Conservation (phyloP, 2,888 invertebrate species). For the Chymomyza fuscimana region DNA sequence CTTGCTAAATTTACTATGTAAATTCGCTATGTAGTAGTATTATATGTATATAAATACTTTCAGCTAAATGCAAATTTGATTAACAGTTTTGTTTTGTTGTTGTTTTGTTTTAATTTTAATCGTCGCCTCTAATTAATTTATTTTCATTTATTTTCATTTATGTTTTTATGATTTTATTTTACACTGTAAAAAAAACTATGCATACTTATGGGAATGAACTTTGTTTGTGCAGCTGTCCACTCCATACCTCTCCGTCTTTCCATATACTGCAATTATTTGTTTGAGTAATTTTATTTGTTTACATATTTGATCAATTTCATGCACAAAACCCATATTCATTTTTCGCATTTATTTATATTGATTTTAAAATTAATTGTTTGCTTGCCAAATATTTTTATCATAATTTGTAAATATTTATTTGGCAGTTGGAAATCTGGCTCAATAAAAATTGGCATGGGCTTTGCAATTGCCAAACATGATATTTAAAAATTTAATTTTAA, state of each 20-base stretch:
- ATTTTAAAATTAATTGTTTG: slow-evolving; percentile 41
- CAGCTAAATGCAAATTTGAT: slow-evolving; percentile 75
- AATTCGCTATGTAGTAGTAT: slow-evolving; percentile 57
- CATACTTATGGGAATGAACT: neutral
- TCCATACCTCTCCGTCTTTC: neutral
- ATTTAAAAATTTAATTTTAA: neutral
- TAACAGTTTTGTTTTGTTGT: slow-evolving; percentile 58
- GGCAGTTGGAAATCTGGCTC: slow-evolving; percentile 17
- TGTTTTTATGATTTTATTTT: slow-evolving; percentile 17
- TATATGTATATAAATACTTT: slow-evolving; percentile 50
- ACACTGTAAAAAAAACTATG: slow-evolving; percentile 10
- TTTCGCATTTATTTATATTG: slow-evolving; percentile 30
- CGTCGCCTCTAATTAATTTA: slow-evolving; percentile 41
- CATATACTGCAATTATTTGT: slow-evolving; percentile 14
- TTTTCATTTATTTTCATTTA: slow-evolving; percentile 36
- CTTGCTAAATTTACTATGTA: slow-evolving; percentile 68
- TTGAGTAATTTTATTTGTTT: slow-evolving; percentile 21
- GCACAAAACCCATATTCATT: slow-evolving; percentile 28
- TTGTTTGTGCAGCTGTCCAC: slow-evolving; percentile 16
- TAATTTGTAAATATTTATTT: slow-evolving; percentile 37
- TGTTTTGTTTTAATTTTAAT: slow-evolving; percentile 23
- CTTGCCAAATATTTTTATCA: slow-evolving; percentile 19
- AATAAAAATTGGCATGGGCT: neutral
- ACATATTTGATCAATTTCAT: slow-evolving; percentile 32
- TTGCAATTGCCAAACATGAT: neutral